Conservation (phyloP, 2,888 invertebrate species). For the Lydus trimaculatus region DNA sequence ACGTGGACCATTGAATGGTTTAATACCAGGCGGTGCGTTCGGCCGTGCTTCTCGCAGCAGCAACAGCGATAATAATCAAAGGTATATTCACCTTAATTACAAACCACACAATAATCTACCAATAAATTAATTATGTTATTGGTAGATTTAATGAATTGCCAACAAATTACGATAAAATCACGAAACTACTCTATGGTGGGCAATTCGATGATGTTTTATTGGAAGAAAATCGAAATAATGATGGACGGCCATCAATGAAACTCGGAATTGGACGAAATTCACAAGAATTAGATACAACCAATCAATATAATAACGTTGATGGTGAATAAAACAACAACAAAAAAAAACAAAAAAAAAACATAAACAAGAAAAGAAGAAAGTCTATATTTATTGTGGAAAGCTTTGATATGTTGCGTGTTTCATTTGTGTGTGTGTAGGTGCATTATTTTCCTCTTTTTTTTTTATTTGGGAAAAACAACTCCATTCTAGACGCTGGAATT, state of each 20-base stretch:
- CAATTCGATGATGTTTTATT: not conserved
- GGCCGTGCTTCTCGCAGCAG: conserved; percentile 35
- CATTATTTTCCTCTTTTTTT: not conserved
- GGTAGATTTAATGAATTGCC: not conserved
- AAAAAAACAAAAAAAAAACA: not conserved
- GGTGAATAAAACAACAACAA: not conserved
- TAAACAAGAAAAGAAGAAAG: too few relatives aligned
- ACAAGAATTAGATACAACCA: not conserved
- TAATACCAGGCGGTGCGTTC: conserved; percentile 39
- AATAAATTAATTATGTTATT: not conserved
- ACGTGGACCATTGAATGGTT: conserved; percentile 32
- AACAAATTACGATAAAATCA: not conserved
- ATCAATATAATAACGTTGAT: not conserved
- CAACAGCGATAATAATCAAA: conserved; percentile 19
- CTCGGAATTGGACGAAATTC: not conserved
- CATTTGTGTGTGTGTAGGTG: too few relatives aligned
- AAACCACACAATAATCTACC: too few relatives aligned
- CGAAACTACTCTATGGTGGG: not conserved
- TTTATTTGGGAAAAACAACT: not conserved
- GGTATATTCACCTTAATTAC: conserved; percentile 11
- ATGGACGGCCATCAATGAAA: not conserved
- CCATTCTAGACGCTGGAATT: not conserved
- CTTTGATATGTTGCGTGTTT: too few relatives aligned
- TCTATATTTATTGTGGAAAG: too few relatives aligned
- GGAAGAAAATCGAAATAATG: not conserved